These are phyloP conservation scores for Saccopteryx leptura DNA, from an alignment of 2,113 vertebrate species.

Conservation along the genomic window DNA sequence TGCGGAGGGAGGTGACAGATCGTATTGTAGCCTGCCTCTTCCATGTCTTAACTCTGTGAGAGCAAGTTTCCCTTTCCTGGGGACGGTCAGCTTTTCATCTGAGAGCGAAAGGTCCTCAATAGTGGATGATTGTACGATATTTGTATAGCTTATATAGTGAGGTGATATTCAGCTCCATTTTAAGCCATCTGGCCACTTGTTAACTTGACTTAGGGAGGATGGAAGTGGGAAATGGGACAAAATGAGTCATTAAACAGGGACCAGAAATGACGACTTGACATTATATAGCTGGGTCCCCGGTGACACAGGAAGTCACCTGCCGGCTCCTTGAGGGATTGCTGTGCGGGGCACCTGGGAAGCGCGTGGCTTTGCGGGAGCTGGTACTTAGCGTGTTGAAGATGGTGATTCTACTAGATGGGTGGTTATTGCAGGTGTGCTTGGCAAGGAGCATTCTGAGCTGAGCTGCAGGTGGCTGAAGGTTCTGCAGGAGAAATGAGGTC, in stretches of 20 bases:
- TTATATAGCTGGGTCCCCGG: neutral
- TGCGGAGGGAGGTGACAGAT: neutral
- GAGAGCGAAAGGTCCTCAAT: neutral
- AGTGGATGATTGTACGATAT: too few relatives aligned
- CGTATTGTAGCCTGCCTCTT: neutral
- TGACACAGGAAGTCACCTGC: neutral
- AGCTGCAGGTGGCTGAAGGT: slow-evolving; percentile 20
- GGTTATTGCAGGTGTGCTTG: slow-evolving; percentile 31
- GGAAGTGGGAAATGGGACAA: neutral
- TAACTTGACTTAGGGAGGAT: neutral
- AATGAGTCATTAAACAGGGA: neutral
- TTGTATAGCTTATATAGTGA: neutral
- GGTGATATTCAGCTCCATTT: accelerated
- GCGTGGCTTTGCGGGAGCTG: neutral
- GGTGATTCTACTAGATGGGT: neutral
- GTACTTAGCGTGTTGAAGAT: neutral
- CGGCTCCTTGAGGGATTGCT: neutral
- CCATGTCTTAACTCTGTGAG: neutral
- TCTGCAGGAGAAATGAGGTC: neutral
- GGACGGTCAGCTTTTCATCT: neutral
- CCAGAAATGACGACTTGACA: neutral
- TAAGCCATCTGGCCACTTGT: neutral
- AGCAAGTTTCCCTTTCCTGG: neutral
- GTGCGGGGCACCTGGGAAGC: neutral
- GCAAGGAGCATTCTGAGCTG: accelerated